Percentiles rank a stretch among this genome's conserved stretches.
Evolutionary conservation across 2,888 invertebrate genomes (phyloP).

Genomic region (Labia minor): DNA sequence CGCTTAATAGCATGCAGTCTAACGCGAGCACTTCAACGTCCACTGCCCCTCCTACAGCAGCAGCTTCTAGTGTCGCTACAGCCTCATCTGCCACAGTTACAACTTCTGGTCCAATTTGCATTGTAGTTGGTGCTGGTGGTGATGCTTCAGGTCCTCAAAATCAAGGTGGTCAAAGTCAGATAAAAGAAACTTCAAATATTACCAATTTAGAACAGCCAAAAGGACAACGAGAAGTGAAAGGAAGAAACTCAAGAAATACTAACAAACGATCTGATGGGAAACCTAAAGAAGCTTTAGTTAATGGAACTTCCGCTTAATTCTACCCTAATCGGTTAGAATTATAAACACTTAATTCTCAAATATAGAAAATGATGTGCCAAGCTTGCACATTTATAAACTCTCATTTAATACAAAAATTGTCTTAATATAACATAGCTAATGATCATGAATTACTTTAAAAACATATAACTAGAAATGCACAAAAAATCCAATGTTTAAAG

Average conservation of each 20-base stretch:
- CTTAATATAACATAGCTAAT: background rate
- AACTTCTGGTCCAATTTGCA: background rate
- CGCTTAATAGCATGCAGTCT: background rate
- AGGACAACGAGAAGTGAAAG: slow-evolving; percentile 35
- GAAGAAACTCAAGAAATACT: slow-evolving; percentile 30
- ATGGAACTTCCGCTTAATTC: slow-evolving; percentile 47
- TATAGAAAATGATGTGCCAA: slow-evolving; percentile 1
- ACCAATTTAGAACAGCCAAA: slow-evolving; percentile 30
- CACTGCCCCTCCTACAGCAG: background rate
- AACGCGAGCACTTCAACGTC: background rate
- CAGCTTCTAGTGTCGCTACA: background rate
- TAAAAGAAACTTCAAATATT: background rate
- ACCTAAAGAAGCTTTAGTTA: slow-evolving; percentile 53
- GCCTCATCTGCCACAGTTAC: background rate
- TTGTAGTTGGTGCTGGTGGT: background rate
- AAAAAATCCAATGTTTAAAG: background rate
- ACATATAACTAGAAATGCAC: background rate
- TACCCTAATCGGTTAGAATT: slow-evolving; percentile 20
- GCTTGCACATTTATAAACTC: slow-evolving; percentile 17
- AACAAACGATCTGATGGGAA: slow-evolving; percentile 40
- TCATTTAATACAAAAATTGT: background rate
- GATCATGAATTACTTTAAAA: background rate
- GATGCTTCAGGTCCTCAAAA: slow-evolving; percentile 13
- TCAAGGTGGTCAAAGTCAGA: background rate
- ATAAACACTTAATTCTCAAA: slow-evolving; percentile 25